Evolutionary conservation across 2,888 invertebrate genomes (phyloP), one percentile per base, ranked within the genome.

Genomic region (Ctena decussata): DNA sequence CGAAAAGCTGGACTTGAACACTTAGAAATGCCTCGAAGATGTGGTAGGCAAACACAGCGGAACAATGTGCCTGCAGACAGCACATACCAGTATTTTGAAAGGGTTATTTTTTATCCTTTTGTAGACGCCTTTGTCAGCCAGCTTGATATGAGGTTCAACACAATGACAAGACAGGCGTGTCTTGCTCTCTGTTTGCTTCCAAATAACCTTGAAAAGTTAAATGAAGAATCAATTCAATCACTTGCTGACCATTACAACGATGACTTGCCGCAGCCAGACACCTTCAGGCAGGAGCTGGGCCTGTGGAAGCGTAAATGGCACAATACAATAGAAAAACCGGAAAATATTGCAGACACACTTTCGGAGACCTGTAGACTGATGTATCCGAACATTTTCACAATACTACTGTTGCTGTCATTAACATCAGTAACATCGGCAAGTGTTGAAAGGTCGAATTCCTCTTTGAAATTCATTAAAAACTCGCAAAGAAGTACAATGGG

Each of bases 361-460:
- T 18, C 70, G 39, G 78, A 83, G 27, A 49, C 76, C 41, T 86
- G 83, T 60, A 30, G 32, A 65, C 44, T 18, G 11, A 77, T 84
- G 76, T 80, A 49, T 72, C 81, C 77, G 35, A 86, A 81, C 65
- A 75, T 86, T 18, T 32, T 37, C 18, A 86, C 76, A 44, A 53
- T 85, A 78, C 46, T 87, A 15, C 39, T 35, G 53, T 74, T 87
- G 30, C 73, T 80, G 27, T 24, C 71, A 15, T 65, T 89, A 44
- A 86, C 80, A 18, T 77, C 87, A 44, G 83, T 83, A 11, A 80
- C 87, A 41, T 80, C 81, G 0, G 73, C 80, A 44, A 53, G 69
- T 0, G 84, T 84, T 12, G 81, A 86, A 77, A 69, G 86, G 32
- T 77, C 84, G 21, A 84, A 86, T 44, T 89, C 84, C 0, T 46